Evolutionary conservation across 2,888 invertebrate species (phyloP).

Genomic region (Drosophila helvetica): DNA sequence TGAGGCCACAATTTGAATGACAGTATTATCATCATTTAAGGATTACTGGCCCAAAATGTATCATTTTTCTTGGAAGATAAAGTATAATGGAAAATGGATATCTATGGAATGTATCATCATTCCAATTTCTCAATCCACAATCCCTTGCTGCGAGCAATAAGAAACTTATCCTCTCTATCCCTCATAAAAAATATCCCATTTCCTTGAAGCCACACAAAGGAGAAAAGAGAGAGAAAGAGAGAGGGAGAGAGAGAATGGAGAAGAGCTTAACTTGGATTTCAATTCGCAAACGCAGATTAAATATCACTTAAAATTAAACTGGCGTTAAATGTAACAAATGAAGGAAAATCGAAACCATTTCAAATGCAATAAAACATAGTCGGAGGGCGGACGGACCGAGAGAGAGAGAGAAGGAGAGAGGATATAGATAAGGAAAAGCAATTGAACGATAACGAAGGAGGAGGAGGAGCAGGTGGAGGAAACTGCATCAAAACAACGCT

Average conservation of each 20-base stretch:
- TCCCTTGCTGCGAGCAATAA: not conserved
- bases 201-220: not conserved
- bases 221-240: not conserved
- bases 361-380: constrained; percentile 75
- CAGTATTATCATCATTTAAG: too few relatives aligned
- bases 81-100: too few relatives aligned
- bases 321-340: constrained; percentile 78
- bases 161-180: not conserved
- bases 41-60: too few relatives aligned
- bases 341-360: constrained; percentile 73
- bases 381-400: not conserved
- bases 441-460: constrained; percentile 67
- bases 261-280: constrained; percentile 14
- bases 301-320: constrained; percentile 80
- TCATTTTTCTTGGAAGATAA: too few relatives aligned
- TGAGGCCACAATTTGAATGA: too few relatives aligned
- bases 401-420: not conserved
- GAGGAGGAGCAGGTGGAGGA: constrained; percentile 12
- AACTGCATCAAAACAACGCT: constrained; percentile 33
- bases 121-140: not conserved
- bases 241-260: constrained; percentile 1
- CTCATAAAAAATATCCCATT: not conserved
- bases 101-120: too few relatives aligned
- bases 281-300: constrained; percentile 65
- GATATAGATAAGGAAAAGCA: constrained; percentile 63